Percentiles rank a stretch among this genome's conserved stretches.
Evolutionary conservation across 2,888 invertebrate genomes (phyloP).

Genomic region (Cantharis nigra): DNA sequence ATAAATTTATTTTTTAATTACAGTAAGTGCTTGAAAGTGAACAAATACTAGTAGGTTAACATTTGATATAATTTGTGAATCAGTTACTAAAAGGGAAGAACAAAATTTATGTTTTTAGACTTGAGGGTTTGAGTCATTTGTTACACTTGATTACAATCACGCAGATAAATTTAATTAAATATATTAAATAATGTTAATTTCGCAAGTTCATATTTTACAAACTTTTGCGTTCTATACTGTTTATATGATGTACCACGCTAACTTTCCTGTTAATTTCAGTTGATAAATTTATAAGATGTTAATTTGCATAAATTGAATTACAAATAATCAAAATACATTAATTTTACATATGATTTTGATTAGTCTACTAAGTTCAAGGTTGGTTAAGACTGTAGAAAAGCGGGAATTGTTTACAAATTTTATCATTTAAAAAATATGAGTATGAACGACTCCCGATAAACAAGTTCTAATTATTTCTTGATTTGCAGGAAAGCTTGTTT

Average conservation of each 20-base stretch:
- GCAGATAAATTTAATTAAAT: conserved; percentile 2
- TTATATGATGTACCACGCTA: background rate
- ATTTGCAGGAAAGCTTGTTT: background rate
- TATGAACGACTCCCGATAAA: background rate
- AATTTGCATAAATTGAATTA: background rate
- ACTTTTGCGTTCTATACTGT: background rate
- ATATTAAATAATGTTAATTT: background rate
- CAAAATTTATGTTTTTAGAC: conserved; percentile 3
- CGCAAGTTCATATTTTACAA: background rate
- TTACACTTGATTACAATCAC: background rate
- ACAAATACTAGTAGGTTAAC: background rate
- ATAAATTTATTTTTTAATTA: background rate
- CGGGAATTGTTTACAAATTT: background rate
- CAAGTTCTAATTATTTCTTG: background rate
- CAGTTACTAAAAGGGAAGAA: background rate
- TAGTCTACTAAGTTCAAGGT: background rate
- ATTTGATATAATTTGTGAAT: conserved; percentile 2
- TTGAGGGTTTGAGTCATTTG: background rate
- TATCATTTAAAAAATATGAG: background rate
- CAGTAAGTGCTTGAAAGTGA: background rate
- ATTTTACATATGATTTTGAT: background rate
- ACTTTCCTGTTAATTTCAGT: background rate
- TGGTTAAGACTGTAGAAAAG: background rate
- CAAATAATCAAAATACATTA: background rate
- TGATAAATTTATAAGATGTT: background rate